Evolutionary conservation across 1,140 invertebrate species (phyloP).

Genomic region (Danaus melanippus): DNA sequence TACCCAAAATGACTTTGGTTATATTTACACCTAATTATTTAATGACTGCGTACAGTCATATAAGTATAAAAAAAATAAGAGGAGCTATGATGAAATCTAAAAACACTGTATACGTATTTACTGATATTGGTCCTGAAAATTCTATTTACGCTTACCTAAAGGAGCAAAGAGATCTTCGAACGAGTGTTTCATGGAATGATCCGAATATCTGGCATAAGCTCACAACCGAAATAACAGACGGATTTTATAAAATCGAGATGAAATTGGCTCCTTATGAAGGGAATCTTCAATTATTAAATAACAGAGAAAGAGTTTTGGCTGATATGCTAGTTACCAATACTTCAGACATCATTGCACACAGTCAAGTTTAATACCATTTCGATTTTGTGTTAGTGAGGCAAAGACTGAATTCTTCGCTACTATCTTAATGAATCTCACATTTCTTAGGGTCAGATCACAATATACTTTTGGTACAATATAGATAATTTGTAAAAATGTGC

Average conservation of each 20-base stretch:
- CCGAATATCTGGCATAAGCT: slow-evolving; percentile 52
- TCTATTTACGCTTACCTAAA: slow-evolving; percentile 60
- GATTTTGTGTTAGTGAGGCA: slow-evolving; percentile 58
- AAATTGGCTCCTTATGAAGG: no score
- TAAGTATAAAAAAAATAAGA: slow-evolving; percentile 62
- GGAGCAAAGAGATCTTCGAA: slow-evolving; percentile 44
- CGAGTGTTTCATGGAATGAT: slow-evolving; percentile 48
- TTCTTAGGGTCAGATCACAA: slow-evolving; percentile 31
- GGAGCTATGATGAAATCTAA: slow-evolving; percentile 55
- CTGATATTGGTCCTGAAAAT: slow-evolving; percentile 54
- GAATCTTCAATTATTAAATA: no score
- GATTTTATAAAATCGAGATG: no score
- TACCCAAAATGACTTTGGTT: slow-evolving; percentile 31
- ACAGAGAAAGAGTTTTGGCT: slow-evolving; percentile 15
- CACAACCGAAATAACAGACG: slow-evolving; percentile 5
- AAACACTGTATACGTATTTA: slow-evolving; percentile 56
- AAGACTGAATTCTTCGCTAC: slow-evolving; percentile 64
- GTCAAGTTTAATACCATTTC: slow-evolving; percentile 52
- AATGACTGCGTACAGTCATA: slow-evolving; percentile 47
- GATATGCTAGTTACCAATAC: slow-evolving; percentile 39
- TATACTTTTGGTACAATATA: slow-evolving; percentile 30
- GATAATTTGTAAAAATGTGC: slow-evolving; percentile 20
- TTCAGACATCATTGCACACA: slow-evolving; percentile 42
- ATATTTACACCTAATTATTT: slow-evolving; percentile 61
- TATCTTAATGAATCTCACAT: slow-evolving; percentile 32